Percentiles rank a stretch among this genome's conserved stretches.
Conservation (phyloP, 1,140 invertebrate genomes). For the Danaus melanippus region DNA sequence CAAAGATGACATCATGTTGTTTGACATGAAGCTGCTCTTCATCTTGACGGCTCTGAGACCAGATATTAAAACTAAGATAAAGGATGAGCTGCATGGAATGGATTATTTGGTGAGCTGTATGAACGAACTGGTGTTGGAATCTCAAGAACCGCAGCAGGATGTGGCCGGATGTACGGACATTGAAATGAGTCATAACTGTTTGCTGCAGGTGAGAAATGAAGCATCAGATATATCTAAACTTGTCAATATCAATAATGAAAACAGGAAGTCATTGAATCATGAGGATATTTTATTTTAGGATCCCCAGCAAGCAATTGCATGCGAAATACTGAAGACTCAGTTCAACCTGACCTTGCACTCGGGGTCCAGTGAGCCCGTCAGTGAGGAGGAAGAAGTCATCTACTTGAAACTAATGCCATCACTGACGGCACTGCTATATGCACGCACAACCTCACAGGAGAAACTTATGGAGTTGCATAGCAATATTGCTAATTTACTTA, state of each 20-base stretch:
- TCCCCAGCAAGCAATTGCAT: constrained; percentile 79
- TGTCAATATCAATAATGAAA: not conserved
- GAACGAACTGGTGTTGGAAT: constrained; percentile 79
- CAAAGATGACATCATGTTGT: constrained; percentile 84
- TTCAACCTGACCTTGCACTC: constrained; percentile 84
- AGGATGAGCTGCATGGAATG: constrained; percentile 85
- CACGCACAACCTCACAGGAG: constrained; percentile 72
- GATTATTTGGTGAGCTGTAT: constrained; percentile 85
- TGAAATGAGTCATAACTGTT: constrained; percentile 31
- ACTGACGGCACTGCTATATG: constrained; percentile 80
- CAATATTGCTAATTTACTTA: constrained; percentile 78
- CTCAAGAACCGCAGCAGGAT: constrained; percentile 25
- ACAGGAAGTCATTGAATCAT: constrained; percentile 2
- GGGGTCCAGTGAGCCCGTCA: constrained; percentile 62
- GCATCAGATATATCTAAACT: not conserved
- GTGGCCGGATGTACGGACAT: constrained; percentile 34
- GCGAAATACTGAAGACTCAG: constrained; percentile 90
- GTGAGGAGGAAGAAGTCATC: constrained; percentile 81
- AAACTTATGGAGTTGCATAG: constrained; percentile 81
- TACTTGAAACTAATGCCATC: constrained; percentile 81
- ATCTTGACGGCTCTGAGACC: constrained; percentile 86
- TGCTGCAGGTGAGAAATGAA: constrained; percentile 28
- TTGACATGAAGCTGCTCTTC: constrained; percentile 91
- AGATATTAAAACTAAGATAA: constrained; percentile 80
- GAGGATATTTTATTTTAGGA: constrained; percentile 61